These are phyloP conservation scores for Oriolus oriolus DNA, from an alignment of 2,113 vertebrate species.

Conservation along the genomic window DNA sequence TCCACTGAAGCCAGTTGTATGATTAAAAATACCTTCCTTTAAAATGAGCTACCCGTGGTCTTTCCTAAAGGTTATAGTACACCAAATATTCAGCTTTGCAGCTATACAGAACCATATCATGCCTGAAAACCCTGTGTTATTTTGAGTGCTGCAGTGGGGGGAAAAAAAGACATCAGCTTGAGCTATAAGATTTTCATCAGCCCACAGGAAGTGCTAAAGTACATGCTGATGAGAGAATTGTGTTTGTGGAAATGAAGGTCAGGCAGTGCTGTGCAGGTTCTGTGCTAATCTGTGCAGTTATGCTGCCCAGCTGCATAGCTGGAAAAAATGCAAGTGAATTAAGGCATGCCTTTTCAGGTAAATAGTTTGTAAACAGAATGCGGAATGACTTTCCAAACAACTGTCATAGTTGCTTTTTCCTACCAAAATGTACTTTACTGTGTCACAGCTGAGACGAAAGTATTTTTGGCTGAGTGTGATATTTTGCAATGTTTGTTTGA, in stretches of 20 bases:
- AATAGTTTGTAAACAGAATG: not conserved
- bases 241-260: constrained; percentile 16
- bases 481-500: not conserved
- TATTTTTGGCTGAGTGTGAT: not conserved
- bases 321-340: not conserved
- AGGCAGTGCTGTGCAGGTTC: not conserved
- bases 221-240: not conserved
- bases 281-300: not conserved
- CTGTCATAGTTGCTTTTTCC: not conserved
- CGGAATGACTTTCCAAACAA: not conserved
- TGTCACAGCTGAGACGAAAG: not conserved
- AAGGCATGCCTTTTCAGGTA: not conserved
- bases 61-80: not conserved
- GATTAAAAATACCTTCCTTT: not conserved
- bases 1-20: not conserved
- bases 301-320: not conserved
- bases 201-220: constrained; percentile 62
- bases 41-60: not conserved
- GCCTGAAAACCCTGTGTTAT: not conserved
- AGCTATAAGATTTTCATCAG: not conserved
- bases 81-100: not conserved
- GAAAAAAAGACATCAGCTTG: not conserved
- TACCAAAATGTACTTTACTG: not conserved
- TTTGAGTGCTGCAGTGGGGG: not conserved
- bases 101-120: not conserved